Evolutionary conservation across 2,797 vertebrate species (phyloP).

Genomic region (Myiothlypis chrysogaster): DNA sequence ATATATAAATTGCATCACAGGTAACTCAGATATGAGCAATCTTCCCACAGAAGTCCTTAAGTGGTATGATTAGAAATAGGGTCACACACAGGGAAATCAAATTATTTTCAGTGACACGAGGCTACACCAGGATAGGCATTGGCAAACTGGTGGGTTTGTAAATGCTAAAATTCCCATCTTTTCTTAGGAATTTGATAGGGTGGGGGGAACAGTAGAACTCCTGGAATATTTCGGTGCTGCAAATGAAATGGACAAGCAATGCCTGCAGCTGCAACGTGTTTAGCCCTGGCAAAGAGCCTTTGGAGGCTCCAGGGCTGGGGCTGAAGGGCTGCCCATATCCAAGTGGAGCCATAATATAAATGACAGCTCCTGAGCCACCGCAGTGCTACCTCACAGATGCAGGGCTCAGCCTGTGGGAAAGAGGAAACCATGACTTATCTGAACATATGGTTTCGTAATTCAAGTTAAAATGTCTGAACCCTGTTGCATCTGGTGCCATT

Average conservation of each 20-base stretch:
- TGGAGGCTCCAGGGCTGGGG: neutral
- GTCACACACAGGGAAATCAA: neutral
- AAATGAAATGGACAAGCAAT: rapidly evolving
- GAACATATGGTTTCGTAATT: slow-evolving; percentile 91
- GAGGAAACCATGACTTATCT: slow-evolving; percentile 88
- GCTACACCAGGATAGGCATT: rapidly evolving
- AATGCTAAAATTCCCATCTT: neutral
- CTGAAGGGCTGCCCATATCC: neutral
- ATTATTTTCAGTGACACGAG: neutral
- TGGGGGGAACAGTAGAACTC: neutral
- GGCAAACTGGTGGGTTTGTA: rapidly evolving
- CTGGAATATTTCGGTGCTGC: rapidly evolving
- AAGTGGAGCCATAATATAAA: slow-evolving; percentile 58
- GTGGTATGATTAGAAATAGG: neutral
- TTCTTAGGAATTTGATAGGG: neutral
- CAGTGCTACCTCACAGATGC: slow-evolving; percentile 79
- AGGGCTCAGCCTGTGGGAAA: slow-evolving; percentile 88
- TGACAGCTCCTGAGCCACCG: slow-evolving; percentile 66
- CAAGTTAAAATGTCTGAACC: slow-evolving; percentile 87
- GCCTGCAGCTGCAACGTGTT: neutral
- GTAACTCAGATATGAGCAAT: neutral
- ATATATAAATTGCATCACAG: neutral
- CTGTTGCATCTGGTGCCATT: slow-evolving; percentile 91
- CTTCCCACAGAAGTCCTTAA: neutral
- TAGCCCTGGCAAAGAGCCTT: neutral